Conservation (phyloP, 2,113 vertebrate genomes). For the Ailurus styani region DNA sequence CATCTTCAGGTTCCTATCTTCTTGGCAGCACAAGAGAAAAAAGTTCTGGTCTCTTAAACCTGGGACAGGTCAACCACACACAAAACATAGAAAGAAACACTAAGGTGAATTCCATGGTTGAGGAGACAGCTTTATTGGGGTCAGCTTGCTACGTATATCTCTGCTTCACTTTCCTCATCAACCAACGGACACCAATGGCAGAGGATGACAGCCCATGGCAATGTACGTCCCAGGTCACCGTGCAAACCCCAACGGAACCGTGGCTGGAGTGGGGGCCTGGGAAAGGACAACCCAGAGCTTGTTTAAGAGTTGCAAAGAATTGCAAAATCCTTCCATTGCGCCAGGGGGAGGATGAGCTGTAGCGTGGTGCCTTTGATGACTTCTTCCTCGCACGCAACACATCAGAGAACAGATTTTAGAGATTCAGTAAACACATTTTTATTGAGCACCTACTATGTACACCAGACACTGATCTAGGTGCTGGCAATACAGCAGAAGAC, state of each 20-base stretch:
- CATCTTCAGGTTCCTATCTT: neutral
- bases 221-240: neutral
- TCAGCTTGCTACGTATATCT: neutral
- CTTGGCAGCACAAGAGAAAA: neutral
- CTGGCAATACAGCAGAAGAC: neutral
- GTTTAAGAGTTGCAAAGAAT: neutral
- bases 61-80: neutral
- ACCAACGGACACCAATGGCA: neutral
- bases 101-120: neutral
- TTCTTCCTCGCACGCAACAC: neutral
- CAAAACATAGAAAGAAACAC: neutral
- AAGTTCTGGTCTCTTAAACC: neutral
- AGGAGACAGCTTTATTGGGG: neutral
- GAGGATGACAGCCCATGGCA: neutral
- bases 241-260: neutral
- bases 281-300: neutral
- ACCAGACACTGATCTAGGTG: neutral
- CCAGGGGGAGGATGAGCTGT: neutral
- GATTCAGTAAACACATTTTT: constrained; percentile 39
- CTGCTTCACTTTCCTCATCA: neutral
- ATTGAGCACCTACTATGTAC: constrained; percentile 30
- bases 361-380: neutral
- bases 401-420: neutral
- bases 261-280: neutral
- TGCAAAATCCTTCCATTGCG: neutral